A percentile compares a stretch with the other conserved stretches of the same genome.
These are phyloP conservation scores for Kryptopterus vitreolus DNA, from an alignment of 2,797 vertebrate species.

Conservation along the genomic window DNA sequence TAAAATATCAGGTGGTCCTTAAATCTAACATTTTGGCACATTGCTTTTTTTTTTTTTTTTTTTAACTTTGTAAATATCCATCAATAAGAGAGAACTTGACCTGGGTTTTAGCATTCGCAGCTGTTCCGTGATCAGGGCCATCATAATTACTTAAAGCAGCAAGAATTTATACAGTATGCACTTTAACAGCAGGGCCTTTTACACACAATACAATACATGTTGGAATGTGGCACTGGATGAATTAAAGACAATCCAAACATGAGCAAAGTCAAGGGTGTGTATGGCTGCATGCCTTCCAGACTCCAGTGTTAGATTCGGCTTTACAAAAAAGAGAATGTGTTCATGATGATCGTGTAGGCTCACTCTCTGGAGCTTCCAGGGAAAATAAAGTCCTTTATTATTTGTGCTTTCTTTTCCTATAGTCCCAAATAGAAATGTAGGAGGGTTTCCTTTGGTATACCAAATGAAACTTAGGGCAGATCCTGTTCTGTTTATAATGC, in stretches of 20 bases:
- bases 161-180: constrained; percentile 46
- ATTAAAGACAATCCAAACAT: constrained; percentile 37
- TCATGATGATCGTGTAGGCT: constrained; percentile 36
- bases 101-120: constrained; percentile 43
- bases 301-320: constrained; percentile 43
- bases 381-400: constrained; percentile 45
- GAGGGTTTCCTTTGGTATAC: constrained; percentile 11
- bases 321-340: constrained; percentile 35
- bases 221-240: constrained; percentile 40
- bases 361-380: constrained; percentile 35
- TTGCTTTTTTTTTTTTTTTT: constrained; percentile 51
- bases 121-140: constrained; percentile 37
- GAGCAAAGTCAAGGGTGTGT: constrained; percentile 35
- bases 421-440: constrained; percentile 22
- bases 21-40: constrained; percentile 54
- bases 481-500: constrained; percentile 36
- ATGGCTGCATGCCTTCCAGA: constrained; percentile 34
- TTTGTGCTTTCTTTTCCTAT: constrained; percentile 17
- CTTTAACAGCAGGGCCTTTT: constrained; percentile 68
- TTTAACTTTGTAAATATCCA: constrained; percentile 21
- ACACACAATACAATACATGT: constrained; percentile 63
- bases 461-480: constrained; percentile 10
- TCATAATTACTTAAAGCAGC: constrained; percentile 48
- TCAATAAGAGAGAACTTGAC: constrained; percentile 18
- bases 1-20: constrained; percentile 29